Percentiles rank a stretch among this genome's conserved stretches.
Evolutionary conservation across 2,797 vertebrate species (phyloP).

Genomic region (Paguma larvata): DNA sequence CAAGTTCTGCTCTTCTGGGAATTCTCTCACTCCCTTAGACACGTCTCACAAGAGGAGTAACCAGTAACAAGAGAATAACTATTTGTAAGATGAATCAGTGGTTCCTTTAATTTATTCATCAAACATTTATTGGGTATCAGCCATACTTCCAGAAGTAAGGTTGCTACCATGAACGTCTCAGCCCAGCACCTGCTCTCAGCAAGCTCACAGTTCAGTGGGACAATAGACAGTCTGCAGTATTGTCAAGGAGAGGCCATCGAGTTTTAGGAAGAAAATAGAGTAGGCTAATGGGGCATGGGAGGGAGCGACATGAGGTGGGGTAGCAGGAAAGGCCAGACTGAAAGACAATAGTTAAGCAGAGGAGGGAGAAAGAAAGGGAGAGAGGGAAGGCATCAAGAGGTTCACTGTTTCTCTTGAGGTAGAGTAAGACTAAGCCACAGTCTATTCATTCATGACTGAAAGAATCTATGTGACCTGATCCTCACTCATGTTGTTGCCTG

Average conservation of each 20-base stretch:
- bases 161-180: not conserved
- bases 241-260: not conserved
- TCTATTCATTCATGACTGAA: not conserved
- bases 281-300: accelerated
- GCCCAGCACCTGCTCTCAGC: not conserved
- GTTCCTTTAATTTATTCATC: not conserved
- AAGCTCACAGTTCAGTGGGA: not conserved
- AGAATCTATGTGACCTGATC: not conserved
- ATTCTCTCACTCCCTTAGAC: not conserved
- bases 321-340: not conserved
- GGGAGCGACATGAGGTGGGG: not conserved
- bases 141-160: not conserved
- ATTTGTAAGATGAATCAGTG: not conserved
- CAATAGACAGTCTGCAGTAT: not conserved
- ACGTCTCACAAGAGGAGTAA: not conserved
- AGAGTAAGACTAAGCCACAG: not conserved
- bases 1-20: not conserved
- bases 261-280: not conserved
- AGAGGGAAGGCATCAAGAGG: not conserved
- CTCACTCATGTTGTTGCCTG: not conserved
- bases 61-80: not conserved
- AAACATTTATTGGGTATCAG: not conserved
- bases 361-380: not conserved
- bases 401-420: not conserved
- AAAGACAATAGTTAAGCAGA: not conserved